Conservation (phyloP, 30 jellyfish, hydroid and myxozoan genomes). For the Hydractinia echinata region DNA sequence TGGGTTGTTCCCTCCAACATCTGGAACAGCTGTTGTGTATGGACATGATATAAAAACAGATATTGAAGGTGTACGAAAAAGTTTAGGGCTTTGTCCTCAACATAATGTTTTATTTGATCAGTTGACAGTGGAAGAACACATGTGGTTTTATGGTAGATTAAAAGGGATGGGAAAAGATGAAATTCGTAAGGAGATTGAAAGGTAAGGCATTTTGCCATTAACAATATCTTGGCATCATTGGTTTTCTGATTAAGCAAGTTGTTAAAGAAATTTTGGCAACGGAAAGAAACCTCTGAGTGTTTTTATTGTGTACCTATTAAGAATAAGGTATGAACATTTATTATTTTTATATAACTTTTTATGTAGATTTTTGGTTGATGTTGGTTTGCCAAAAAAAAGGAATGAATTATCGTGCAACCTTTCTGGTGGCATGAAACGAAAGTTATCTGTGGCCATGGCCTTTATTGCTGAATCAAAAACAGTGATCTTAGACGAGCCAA, state of each 20-base stretch:
- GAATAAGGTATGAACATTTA: too few species aligned
- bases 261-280: too few species aligned
- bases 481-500: constrained; percentile 80
- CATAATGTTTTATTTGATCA: constrained; percentile 80
- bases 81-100: constrained; percentile 90
- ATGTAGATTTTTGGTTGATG: constrained; percentile 69
- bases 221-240: too few species aligned
- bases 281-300: too few species aligned
- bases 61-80: constrained; percentile 71
- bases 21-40: constrained; percentile 75
- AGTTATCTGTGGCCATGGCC: constrained; percentile 88
- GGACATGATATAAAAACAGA: constrained; percentile 71
- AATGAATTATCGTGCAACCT: constrained; percentile 54
- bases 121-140: constrained; percentile 91
- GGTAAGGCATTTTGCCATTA: constrained; percentile 28
- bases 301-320: too few species aligned
- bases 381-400: constrained; percentile 80
- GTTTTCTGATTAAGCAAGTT: too few species aligned
- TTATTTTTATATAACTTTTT: too few species aligned
- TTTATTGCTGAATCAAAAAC: constrained; percentile 83
- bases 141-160: constrained; percentile 85
- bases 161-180: constrained; percentile 62
- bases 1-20: constrained; percentile 84
- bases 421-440: constrained; percentile 99
- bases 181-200: constrained; percentile 50